Evolutionary conservation across 2,888 invertebrate species (phyloP).

Genomic region (Mystacides longicornis): DNA sequence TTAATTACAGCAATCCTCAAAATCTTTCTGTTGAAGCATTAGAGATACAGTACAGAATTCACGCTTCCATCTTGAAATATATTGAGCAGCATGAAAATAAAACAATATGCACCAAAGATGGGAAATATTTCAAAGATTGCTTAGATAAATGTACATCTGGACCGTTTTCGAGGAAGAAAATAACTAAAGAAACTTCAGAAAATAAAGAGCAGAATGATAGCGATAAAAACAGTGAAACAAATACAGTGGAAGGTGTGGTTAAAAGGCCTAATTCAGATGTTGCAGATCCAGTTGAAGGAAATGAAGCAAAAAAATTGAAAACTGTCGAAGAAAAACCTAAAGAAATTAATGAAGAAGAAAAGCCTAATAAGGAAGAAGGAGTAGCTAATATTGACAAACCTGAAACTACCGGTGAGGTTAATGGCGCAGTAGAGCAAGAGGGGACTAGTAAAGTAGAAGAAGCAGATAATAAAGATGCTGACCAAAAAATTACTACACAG

Average conservation of each 20-base stretch:
- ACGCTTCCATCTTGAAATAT: constrained; percentile 83
- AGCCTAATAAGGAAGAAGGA: neutral
- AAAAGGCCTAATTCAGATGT: constrained; percentile 29
- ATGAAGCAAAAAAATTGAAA: constrained; percentile 35
- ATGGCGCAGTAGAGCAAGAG: neutral
- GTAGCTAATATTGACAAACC: neutral
- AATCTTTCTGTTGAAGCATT: constrained; percentile 81
- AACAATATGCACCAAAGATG: constrained; percentile 52
- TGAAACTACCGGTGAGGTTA: neutral
- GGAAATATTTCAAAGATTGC: constrained; percentile 52
- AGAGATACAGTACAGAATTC: constrained; percentile 78
- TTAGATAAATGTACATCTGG: constrained; percentile 46
- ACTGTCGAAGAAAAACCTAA: constrained; percentile 5
- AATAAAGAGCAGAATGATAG: constrained; percentile 8
- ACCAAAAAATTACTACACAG: constrained; percentile 28
- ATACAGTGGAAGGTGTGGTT: constrained; percentile 29
- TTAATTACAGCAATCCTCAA: constrained; percentile 77
- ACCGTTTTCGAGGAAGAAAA: constrained; percentile 36
- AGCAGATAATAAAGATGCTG: neutral
- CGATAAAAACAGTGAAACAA: constrained; percentile 22
- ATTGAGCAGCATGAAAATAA: constrained; percentile 70
- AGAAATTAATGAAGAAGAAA: constrained; percentile 5
- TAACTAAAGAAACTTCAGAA: constrained; percentile 31
- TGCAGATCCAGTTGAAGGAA: constrained; percentile 29
- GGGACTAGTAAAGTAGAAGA: neutral